phyloP scores from a whole-genome alignment of 2,888 invertebrate species.

The Netelia melanura region DNA sequence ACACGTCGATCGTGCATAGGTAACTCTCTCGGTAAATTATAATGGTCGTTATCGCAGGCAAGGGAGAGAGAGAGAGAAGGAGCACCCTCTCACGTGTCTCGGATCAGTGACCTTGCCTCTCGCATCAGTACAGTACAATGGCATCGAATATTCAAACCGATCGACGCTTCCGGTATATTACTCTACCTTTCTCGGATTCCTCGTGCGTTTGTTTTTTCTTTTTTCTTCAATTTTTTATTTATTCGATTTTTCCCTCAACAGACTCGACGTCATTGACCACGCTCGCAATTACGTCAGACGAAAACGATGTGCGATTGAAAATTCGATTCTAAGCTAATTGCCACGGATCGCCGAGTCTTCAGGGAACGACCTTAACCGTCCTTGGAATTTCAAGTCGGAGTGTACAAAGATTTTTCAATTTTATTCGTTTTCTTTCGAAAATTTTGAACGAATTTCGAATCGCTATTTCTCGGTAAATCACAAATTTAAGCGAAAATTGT shows the following conservation, averaged over 20 bases:
- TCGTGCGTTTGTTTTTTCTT: conserved; percentile 20
- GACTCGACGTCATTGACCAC: conserved; percentile 15
- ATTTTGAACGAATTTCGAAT: too few species aligned
- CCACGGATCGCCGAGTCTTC: conserved; percentile 54
- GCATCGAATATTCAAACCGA: conserved; percentile 80
- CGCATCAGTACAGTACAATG: conserved; percentile 75
- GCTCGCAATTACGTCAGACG: not conserved
- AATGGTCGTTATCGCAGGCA: conserved; percentile 39
- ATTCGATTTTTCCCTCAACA: conserved; percentile 1
- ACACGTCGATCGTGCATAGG: not conserved
- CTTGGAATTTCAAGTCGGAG: too few species aligned
- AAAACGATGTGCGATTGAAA: conserved; percentile 63
- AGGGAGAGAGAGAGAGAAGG: not conserved
- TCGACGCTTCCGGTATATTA: conserved; percentile 76
- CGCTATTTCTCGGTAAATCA: too few species aligned
- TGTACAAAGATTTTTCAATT: too few species aligned
- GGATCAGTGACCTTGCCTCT: conserved; percentile 80
- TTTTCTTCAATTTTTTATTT: conserved; percentile 43
- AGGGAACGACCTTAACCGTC: too few species aligned
- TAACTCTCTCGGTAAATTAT: conserved; percentile 22
- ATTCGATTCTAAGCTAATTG: conserved; percentile 77
- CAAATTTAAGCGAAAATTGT: too few species aligned
- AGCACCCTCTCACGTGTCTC: conserved; percentile 44
- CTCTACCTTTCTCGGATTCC: conserved; percentile 40
- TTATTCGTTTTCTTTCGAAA: too few species aligned